phyloP scores from a whole-genome alignment of 2,113 vertebrate species.

The Lasiurus cinereus region DNA sequence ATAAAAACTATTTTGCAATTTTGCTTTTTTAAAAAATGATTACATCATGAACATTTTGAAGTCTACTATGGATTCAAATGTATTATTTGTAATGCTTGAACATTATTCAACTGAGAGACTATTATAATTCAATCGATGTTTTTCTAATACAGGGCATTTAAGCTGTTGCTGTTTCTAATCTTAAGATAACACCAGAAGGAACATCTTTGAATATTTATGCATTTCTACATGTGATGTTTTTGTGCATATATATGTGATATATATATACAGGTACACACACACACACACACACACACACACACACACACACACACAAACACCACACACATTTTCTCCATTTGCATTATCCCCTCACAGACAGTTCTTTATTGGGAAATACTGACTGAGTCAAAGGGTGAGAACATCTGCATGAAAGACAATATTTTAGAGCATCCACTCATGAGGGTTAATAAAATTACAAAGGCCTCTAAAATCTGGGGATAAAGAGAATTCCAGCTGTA shows the following conservation, averaged over 20 bases:
- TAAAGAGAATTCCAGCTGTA: background rate
- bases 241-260: background rate
- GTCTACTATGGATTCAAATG: background rate
- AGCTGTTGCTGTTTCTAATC: background rate
- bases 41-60: background rate
- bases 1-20: constrained; percentile 4
- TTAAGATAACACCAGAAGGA: background rate
- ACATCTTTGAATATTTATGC: background rate
- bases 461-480: background rate
- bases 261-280: background rate
- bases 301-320: too few species aligned
- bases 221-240: background rate
- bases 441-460: background rate
- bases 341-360: background rate
- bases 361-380: background rate
- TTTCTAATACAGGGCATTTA: background rate
- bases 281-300: too few species aligned
- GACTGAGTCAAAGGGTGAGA: background rate
- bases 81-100: background rate
- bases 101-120: background rate
- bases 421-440: background rate
- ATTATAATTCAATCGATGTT: background rate
- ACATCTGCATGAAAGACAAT: background rate
- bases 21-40: background rate
- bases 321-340: background rate